Evolutionary conservation across 1,140 invertebrate species (phyloP), one percentile per base, ranked within the genome.

Genomic region (Macrocentrus cingulum): DNA sequence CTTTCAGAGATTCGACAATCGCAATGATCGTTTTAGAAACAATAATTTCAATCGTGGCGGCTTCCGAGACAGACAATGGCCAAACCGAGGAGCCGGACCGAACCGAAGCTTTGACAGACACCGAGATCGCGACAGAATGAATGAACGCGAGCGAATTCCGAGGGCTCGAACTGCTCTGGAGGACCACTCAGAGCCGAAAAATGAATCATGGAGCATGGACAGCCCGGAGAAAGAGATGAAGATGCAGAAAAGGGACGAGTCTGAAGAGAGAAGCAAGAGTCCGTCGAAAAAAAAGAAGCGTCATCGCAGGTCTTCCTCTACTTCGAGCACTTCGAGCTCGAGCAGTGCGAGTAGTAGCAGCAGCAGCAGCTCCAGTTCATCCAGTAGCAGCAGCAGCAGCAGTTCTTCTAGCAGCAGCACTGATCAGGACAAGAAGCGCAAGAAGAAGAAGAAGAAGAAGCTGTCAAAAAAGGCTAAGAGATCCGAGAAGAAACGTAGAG

Each of bases 391-490:
- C 11, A 39, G 36, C 13, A 39, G 36, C 36, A 39, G 36, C 11
- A 39, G 36, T 39, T 39, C 36, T 4, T 39, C 36, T 4, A 39
- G 36, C 36, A 39, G 36, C 36, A 39, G 36, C 36, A n/a, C 36
- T 4, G 36, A 39, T 39, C 8, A 15, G 4, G 36, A 39, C 13
- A 61, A 65, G 46, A 37, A 61, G 66, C 54, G 66, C 63, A 50
- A 66, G 59, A 50, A 57, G 52, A 46, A 57, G 18, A 62, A 55
- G 56, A 69, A 63, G 46, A 59, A 59, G 41, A 66, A 61, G 59
- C 70, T 80, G 42, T 61, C 69, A 4, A 75, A 75, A 41, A 66
- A 66, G 37, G 62, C 65, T 34, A 66, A 65, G 59, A 69, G 73
- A 44, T 60, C 41, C 13, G 66, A 70, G 32, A 72, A 66, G 39